Base-by-base conservation (phyloP, 2,797 vertebrate genomes). In the Dallia pectoralis region DNA sequence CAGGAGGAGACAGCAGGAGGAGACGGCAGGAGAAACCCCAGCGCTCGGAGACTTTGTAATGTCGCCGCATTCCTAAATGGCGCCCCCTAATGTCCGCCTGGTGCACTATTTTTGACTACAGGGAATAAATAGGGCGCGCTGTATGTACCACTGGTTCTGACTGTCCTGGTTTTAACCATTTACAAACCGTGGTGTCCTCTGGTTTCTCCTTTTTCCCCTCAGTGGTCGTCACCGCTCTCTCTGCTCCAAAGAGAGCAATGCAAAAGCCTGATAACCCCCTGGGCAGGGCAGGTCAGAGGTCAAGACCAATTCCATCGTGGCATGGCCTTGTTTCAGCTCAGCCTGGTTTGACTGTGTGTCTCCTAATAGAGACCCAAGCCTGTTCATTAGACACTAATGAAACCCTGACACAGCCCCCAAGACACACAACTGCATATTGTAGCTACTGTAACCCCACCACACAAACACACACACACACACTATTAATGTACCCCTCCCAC, bases 251-350 rank as follows among this genome's bases (percentile, higher is more conserved):
- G 62, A 64, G 72, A 16, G 33, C 29, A 47, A 27, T n/a, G n/a
- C 56, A 49, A 25, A 30, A 27, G 32, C 53, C 30, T 3, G 25
- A 40, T 69, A 47, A 78, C 77, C 77, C 77, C 49, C 72, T 49
- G 53, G 32, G 32, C 27, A 11, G 22, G 51, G 19, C 22, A 27
- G 44, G 15, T 27, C 44, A 74, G 19, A 30, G 73, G 53, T 71
- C 69, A 73, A 69, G 72, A 62, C 69, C 77, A 78, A 74, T 74
- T 47, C 44, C 73, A 61, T 40, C 36, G 36, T 40, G 36, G 36
- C 36, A 9, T 51, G 61, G 87, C 88, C 85, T 86, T 89, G 87
- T 84, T 85, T 84, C 73, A 73, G 72, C 88, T 88, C 88, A 84
- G 87, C 85, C 87, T 86, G 88, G 87, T 91, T 88, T 53, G n/a